Base-by-base conservation (phyloP, 1,140 invertebrate species). In the Magallana ariakensis region DNA sequence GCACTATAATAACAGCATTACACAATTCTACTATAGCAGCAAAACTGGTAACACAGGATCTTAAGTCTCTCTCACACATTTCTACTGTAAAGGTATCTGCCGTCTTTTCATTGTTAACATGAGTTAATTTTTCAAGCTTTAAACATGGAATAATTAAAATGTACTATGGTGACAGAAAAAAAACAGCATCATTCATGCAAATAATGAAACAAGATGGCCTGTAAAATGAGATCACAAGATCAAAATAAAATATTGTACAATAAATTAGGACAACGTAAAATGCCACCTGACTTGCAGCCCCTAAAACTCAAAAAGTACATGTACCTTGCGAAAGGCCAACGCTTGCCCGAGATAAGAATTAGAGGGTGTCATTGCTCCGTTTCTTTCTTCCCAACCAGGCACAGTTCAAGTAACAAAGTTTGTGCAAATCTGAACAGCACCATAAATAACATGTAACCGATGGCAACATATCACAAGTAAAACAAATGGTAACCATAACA, bases 201-300 rank as follows among this genome's bases (percentile, higher is more conserved):
- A 13, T 75, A 75, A 75, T 75, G 66, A 75, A 75, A 75, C 66
- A 75, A 75, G 22, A 33, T 75, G 66, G 66, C 66, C 22, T 26
- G 26, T 75, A 75, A 75, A 75, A 75, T 75, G 66, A 75, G 66
- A 75, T 75, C 66, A 75, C 66, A 75, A 75, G 66, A 75, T 75
- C 66, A 9, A 75, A 75, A 26, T 75, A 75, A 75, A 70, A 60
- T 16, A 60, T 60, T 13, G n/a, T 16, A 75, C 22, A 75, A 75
- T 75, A 75, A 75, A 75, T 75, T 33, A 26, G 22, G 66, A 75
- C 33, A 11, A 75, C 19, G 66, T 75, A 33, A 75, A 75, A 75
- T 75, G 66, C 66, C 66, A 75, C 66, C 66, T 75, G 66, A 33
- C 9, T 75, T 75, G 7, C 22, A 33, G 66, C 66, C 22, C 19